A percentile compares a stretch with the other conserved stretches of the same genome.
phyloP scores from a whole-genome alignment of 2,797 vertebrate species.

The Alectoris magna region DNA sequence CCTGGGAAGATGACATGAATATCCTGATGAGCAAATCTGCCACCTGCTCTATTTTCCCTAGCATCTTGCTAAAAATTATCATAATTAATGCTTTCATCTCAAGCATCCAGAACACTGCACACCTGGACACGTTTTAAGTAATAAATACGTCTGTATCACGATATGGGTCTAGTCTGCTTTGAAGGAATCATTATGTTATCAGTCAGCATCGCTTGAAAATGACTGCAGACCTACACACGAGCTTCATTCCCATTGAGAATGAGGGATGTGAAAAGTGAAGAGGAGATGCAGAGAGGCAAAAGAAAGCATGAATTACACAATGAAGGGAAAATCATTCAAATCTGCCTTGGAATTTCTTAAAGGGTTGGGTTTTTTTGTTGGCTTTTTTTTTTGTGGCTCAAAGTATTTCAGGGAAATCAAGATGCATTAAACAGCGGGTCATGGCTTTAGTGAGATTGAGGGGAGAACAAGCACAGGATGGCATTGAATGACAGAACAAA shows the following conservation, averaged over 20 bases:
- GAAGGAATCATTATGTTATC: background rate
- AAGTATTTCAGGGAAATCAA: conserved; percentile 20
- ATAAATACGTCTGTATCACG: background rate
- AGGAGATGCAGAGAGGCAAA: background rate
- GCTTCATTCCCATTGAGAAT: background rate
- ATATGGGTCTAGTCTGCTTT: background rate
- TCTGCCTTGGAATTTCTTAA: background rate
- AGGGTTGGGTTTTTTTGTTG: no score
- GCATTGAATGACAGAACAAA: conserved; percentile 58
- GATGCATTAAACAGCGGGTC: background rate
- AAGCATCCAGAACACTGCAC: background rate
- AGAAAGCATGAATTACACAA: background rate
- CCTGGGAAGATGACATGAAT: conserved; percentile 79
- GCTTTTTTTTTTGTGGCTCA: background rate
- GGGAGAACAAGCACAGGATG: conserved; percentile 15
- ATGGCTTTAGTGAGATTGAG: conserved; percentile 32
- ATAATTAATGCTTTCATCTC: background rate
- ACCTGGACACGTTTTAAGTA: background rate
- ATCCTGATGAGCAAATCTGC: background rate
- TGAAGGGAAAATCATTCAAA: background rate
- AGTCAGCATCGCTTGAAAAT: background rate
- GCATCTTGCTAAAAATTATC: background rate
- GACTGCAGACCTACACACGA: background rate
- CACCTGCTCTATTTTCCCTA: background rate
- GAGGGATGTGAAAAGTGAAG: background rate